Base-by-base conservation (phyloP, 2,888 invertebrate genomes). In the Dryococelus australis region DNA sequence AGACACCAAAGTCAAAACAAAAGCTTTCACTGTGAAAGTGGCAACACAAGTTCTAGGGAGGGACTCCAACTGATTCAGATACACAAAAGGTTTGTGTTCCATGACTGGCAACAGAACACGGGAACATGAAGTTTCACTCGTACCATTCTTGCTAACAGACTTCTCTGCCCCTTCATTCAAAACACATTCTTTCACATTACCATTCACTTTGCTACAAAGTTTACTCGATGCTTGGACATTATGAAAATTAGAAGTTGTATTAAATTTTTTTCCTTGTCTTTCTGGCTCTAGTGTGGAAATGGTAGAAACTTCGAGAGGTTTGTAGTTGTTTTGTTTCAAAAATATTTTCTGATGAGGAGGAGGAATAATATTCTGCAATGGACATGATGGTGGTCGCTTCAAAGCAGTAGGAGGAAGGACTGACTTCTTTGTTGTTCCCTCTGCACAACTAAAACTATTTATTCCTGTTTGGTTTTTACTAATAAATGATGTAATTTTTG, bases 1-100 rank as follows among this genome's bases (percentile, higher is more conserved):
- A 80, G 92, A 91, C 2, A 91, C 89, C 83, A 93, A 89, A 35
- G 93, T 93, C 43, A 92, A 90, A n/a, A 93, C 91, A 89, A 92
- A 93, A 0, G 91, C 93, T 92, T 93, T 91, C n/a, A 91, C 90
- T 43, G 53, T 87, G 83, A 86, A 86, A 2, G 78, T 86, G 35
- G 43, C 85, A 20, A 28, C 81, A 35, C 51, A 26, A 51, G 43
- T 27, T 28, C 51, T 35, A 13, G 80, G 10, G 1, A 47, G 51
- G 35, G 3, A 16, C 80, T 85, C 43, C 28, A 87, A 35, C 51
- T 87, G 85, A n/a, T 27, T 81, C 16, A 87, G 51, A 35, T 85
- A 85, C 81, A 87, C 87, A 85, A 87, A 87, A 43, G 87, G 87
- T 10, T 8, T 24, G n/a, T 65, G 65, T n/a, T 65, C 65, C 65